A percentile compares a stretch with the other conserved stretches of the same genome.
Evolutionary conservation across 2,888 invertebrate genomes (phyloP).

Genomic region (Hetaerina titia): DNA sequence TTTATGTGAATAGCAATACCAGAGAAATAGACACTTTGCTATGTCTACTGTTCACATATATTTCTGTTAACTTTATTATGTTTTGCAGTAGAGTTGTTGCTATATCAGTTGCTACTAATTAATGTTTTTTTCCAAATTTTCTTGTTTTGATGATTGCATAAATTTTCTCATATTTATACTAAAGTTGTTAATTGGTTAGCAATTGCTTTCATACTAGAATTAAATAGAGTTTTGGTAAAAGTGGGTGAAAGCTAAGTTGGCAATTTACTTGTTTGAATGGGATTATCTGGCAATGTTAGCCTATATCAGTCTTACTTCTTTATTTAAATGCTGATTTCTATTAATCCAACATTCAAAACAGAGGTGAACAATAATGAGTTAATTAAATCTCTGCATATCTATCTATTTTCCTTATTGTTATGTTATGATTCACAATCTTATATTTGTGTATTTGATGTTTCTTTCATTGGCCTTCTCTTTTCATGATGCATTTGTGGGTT

Average conservation of each 20-base stretch:
- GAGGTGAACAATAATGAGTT: not conserved
- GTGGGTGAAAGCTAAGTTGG: conserved; percentile 42
- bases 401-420: not conserved
- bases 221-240: conserved; percentile 53
- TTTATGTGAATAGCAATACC: conserved; percentile 59
- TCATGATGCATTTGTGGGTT: not conserved
- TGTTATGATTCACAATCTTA: not conserved
- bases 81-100: conserved; percentile 61
- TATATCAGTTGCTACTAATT: conserved; percentile 58
- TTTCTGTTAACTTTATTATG: conserved; percentile 66
- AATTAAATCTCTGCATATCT: not conserved
- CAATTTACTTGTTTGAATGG: conserved; percentile 48
- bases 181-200: conserved; percentile 61
- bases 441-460: not conserved
- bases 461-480: not conserved
- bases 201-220: conserved; percentile 36
- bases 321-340: conserved; percentile 60
- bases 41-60: conserved; percentile 57
- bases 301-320: not conserved
- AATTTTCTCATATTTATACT: conserved; percentile 55
- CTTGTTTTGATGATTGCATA: conserved; percentile 38
- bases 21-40: conserved; percentile 57
- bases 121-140: conserved; percentile 61
- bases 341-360: not conserved
- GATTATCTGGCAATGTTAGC: not conserved